These are phyloP conservation scores for Petaurus breviceps DNA, from an alignment of 2,113 vertebrate species.

Conservation along the genomic window DNA sequence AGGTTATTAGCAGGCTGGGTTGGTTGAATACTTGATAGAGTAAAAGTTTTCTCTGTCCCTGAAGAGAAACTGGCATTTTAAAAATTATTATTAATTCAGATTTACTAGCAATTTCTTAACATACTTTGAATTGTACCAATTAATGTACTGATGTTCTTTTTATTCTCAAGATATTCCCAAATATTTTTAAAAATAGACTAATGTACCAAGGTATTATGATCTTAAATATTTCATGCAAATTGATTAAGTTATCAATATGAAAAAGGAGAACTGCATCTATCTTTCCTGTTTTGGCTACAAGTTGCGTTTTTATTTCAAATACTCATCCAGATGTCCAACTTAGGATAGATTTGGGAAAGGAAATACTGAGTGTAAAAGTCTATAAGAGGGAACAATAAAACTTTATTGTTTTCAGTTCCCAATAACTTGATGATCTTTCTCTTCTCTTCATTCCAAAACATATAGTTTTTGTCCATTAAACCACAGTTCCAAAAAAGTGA, in stretches of 20 bases:
- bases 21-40: background rate
- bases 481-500: constrained; percentile 11
- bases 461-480: background rate
- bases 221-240: background rate
- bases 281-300: background rate
- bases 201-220: background rate
- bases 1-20: too few relatives aligned
- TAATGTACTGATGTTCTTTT: background rate
- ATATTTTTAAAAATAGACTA: background rate
- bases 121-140: background rate
- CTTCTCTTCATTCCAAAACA: constrained; percentile 54
- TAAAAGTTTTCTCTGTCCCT: background rate
- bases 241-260: background rate
- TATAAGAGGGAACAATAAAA: background rate
- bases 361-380: constrained; percentile 7
- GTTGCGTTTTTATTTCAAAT: background rate
- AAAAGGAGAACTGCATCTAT: background rate
- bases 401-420: constrained; percentile 32
- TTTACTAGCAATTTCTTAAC: constrained; percentile 31
- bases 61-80: constrained; percentile 6
- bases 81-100: constrained; percentile 7
- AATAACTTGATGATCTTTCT: constrained; percentile 49
- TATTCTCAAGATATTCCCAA: background rate
- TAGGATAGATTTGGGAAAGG: background rate
- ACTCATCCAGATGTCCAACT: background rate